These are phyloP conservation scores for Andrena fulva DNA, from an alignment of 2,888 invertebrate genomes.

Conservation along the genomic window DNA sequence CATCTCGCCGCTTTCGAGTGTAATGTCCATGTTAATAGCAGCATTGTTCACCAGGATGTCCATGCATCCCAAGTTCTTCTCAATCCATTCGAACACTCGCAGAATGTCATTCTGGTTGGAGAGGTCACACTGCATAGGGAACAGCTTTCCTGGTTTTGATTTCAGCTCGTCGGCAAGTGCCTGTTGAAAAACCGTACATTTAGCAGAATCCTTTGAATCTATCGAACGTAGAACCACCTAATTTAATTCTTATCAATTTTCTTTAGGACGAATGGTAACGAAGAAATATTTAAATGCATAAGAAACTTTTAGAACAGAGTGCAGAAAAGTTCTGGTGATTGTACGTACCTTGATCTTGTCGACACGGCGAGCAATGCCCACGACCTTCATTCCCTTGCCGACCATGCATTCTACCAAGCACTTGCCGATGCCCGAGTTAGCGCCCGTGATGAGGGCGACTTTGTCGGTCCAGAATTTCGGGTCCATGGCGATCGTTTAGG, in stretches of 20 bases:
- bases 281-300: background rate
- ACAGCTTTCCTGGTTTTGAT: slow-evolving; percentile 77
- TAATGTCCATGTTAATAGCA: slow-evolving; percentile 80
- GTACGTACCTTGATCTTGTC: slow-evolving; percentile 78
- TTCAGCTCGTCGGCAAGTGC: slow-evolving; percentile 69
- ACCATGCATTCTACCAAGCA: slow-evolving; percentile 82
- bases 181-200: slow-evolving; percentile 36
- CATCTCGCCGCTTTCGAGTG: slow-evolving; percentile 64
- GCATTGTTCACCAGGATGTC: slow-evolving; percentile 88
- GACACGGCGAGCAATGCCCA: slow-evolving; percentile 82
- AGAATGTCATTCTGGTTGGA: slow-evolving; percentile 85
- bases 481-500: slow-evolving; percentile 76
- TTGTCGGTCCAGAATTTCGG: slow-evolving; percentile 82
- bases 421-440: slow-evolving; percentile 85
- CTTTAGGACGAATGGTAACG: background rate
- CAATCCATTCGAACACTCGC: slow-evolving; percentile 85
- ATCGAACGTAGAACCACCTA: background rate
- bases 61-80: slow-evolving; percentile 85
- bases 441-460: slow-evolving; percentile 85
- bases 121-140: slow-evolving; percentile 86
- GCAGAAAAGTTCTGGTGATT: no score
- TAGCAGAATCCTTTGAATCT: background rate
- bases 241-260: background rate
- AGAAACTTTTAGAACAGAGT: no score
- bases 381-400: slow-evolving; percentile 84